Conservation (phyloP, 2,113 vertebrate genomes). For the Leptocoma aspasia region DNA sequence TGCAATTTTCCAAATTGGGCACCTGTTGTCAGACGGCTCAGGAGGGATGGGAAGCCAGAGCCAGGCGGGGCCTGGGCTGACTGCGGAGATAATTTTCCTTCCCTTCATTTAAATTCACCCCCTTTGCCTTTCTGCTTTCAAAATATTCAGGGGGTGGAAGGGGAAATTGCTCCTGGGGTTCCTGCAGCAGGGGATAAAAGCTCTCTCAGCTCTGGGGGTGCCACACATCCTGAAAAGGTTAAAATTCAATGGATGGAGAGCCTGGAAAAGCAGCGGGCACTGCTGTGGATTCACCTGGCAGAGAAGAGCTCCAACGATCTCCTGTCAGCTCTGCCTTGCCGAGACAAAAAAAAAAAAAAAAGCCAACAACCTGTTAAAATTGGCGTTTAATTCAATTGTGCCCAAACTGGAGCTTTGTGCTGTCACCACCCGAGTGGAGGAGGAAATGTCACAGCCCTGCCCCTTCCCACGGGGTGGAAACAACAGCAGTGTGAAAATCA, state of each 20-base stretch:
- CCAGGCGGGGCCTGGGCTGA: background rate
- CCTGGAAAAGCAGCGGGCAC: background rate
- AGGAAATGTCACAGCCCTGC: background rate
- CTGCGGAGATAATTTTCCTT: background rate
- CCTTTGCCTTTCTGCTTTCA: background rate
- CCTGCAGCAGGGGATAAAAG: background rate
- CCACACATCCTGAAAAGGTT: background rate
- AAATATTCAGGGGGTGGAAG: background rate
- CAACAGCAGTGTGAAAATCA: background rate
- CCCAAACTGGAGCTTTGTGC: background rate
- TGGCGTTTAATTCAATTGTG: background rate
- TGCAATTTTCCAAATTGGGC: background rate
- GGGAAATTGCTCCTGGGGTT: background rate
- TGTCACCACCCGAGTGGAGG: background rate
- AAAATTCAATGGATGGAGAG: background rate
- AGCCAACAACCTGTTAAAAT: background rate
- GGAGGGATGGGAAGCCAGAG: background rate
- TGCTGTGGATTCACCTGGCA: background rate
- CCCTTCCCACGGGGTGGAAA: background rate
- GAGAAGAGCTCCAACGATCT: background rate
- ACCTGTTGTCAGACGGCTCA: background rate
- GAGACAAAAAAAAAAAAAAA: background rate
- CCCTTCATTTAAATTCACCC: background rate
- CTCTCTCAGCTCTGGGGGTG: background rate
- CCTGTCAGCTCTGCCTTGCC: background rate